Conservation (phyloP, 2,113 vertebrate species). For the Dinomys branickii region DNA sequence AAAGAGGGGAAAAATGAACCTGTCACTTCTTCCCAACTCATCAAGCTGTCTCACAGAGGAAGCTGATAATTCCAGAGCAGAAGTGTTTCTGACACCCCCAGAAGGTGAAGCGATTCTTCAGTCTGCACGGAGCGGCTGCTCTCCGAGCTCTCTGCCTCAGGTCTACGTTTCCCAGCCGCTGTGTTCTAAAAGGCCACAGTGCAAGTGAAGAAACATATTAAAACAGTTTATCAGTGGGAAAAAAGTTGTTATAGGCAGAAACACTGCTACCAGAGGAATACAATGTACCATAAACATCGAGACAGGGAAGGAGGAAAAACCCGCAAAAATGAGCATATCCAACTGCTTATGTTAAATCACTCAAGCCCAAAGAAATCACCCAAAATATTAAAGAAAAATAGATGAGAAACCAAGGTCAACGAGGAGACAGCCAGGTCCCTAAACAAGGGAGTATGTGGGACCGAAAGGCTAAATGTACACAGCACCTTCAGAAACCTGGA, state of each 20-base stretch:
- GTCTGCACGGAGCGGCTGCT: fast-evolving
- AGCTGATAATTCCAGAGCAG: background rate
- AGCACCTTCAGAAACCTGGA: background rate
- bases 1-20: conserved; percentile 73
- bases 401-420: background rate
- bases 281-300: fast-evolving
- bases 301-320: fast-evolving
- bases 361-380: background rate
- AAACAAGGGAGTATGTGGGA: fast-evolving
- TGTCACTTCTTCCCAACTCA: conserved; percentile 63
- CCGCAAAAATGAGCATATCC: fast-evolving
- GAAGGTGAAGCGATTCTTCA: background rate
- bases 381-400: background rate
- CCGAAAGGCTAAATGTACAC: fast-evolving
- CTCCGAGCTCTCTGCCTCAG: fast-evolving
- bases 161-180: fast-evolving
- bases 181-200: background rate
- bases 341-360: fast-evolving
- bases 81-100: background rate
- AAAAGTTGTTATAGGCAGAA: fast-evolving
- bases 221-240: background rate
- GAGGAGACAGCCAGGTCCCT: fast-evolving
- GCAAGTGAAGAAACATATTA: fast-evolving
- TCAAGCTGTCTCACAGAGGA: background rate
- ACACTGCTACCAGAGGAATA: fast-evolving